A percentile compares a stretch with the other conserved stretches of the same genome.
These are phyloP conservation scores for Dasysyrphus tricinctus DNA, from an alignment of 2,888 invertebrate species.

Conservation along the genomic window DNA sequence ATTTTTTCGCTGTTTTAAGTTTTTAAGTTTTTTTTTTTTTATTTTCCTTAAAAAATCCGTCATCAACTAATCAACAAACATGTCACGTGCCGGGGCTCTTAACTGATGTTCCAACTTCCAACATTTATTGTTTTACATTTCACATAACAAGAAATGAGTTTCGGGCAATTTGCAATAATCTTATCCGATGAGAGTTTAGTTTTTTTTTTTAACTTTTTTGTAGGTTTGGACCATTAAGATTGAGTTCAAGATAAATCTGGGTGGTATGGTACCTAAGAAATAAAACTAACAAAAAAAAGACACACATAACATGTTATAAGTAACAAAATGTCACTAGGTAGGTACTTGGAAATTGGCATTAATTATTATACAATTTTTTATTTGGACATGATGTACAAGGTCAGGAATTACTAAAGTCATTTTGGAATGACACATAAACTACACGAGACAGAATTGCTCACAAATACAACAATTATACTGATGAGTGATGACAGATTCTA, in stretches of 20 bases:
- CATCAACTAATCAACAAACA: constrained; percentile 62
- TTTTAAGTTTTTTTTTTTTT: constrained; percentile 17
- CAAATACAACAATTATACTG: neutral
- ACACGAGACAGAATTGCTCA: neutral
- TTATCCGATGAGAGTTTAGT: constrained; percentile 48
- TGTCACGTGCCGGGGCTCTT: constrained; percentile 68
- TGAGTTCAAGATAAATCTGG: constrained; percentile 68
- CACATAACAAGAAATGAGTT: constrained; percentile 69
- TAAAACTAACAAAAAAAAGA: constrained; percentile 11
- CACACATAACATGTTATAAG: constrained; percentile 16
- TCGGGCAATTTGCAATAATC: constrained; percentile 72
- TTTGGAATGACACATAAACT: neutral
- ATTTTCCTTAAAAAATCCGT: constrained; percentile 62
- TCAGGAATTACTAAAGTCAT: neutral
- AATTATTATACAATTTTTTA: constrained; percentile 26
- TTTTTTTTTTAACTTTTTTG: constrained; percentile 22
- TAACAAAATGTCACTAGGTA: constrained; percentile 55
- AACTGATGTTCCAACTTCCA: constrained; percentile 74
- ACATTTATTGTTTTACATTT: constrained; percentile 73
- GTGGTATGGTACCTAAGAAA: constrained; percentile 60
- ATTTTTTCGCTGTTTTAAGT: constrained; percentile 35
- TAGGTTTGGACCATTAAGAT: constrained; percentile 65
- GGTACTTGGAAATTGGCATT: constrained; percentile 59
- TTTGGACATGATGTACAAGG: neutral
- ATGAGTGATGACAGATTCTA: neutral